These are phyloP conservation scores for Megaceryle alcyon DNA, from an alignment of 2,797 vertebrate genomes.

Conservation along the genomic window DNA sequence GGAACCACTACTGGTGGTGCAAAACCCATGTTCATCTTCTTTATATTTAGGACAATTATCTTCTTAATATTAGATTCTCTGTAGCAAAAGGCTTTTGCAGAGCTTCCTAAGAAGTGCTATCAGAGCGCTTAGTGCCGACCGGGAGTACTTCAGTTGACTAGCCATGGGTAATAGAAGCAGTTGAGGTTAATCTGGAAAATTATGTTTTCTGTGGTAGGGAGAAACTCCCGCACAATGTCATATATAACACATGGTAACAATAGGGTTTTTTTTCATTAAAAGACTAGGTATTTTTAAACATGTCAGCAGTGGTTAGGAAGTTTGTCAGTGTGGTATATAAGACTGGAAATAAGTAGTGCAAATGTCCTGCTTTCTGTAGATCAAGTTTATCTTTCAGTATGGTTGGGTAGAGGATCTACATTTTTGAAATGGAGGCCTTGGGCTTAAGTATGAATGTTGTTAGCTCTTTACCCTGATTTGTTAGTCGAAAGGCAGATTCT, in stretches of 20 bases:
- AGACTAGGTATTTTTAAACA: not conserved
- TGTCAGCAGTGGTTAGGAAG: fast-evolving
- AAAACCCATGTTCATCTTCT: not conserved
- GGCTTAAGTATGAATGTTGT: not conserved
- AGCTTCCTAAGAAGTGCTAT: fast-evolving
- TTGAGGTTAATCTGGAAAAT: fast-evolving
- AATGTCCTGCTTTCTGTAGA: not conserved
- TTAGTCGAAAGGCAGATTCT: not conserved
- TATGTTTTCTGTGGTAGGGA: not conserved
- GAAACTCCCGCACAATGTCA: fast-evolving
- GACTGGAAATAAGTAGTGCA: not conserved
- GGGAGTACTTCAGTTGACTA: not conserved
- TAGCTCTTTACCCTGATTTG: not conserved
- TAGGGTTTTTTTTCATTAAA: not conserved
- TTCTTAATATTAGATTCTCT: not conserved
- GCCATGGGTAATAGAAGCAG: fast-evolving
- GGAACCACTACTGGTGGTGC: not conserved
- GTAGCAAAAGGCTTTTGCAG: not conserved
- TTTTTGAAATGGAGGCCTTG: not conserved
- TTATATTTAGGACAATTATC: fast-evolving
- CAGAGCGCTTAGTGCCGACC: fast-evolving
- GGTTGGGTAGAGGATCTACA: fast-evolving
- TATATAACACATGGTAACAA: not conserved
- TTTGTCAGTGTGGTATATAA: not conserved
- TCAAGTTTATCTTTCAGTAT: not conserved